phyloP scores from a whole-genome alignment of 2,797 vertebrate genomes.

The Trichosurus vulpecula region DNA sequence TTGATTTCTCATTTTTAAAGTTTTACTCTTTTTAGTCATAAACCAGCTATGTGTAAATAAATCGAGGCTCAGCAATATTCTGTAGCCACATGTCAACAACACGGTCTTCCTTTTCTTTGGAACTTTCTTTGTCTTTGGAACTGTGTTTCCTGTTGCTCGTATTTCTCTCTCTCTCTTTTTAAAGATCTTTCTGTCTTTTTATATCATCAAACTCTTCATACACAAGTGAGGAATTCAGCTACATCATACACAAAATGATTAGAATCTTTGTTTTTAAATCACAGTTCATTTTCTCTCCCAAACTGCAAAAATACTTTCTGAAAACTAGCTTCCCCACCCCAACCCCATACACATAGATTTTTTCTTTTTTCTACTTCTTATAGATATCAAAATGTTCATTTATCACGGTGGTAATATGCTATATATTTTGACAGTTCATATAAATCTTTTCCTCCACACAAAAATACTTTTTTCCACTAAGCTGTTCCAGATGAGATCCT shows the following conservation, averaged over 20 bases:
- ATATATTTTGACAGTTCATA: neutral
- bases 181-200: neutral
- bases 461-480: neutral
- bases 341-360: neutral
- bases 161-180: neutral
- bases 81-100: neutral
- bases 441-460: neutral
- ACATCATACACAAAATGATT: neutral
- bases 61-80: neutral
- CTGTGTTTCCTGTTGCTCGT: neutral
- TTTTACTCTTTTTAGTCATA: neutral
- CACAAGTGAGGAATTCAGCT: neutral
- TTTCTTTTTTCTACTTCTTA: neutral
- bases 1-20: neutral
- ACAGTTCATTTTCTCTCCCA: neutral
- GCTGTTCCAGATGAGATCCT: neutral
- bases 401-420: neutral
- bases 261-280: neutral
- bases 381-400: neutral
- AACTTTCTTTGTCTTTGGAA: neutral
- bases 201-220: neutral
- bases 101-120: neutral
- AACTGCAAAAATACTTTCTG: neutral
- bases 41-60: neutral
- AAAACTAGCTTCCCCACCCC: neutral